Conservation (phyloP, 1,140 invertebrate genomes). For the Zaprionus capensis region DNA sequence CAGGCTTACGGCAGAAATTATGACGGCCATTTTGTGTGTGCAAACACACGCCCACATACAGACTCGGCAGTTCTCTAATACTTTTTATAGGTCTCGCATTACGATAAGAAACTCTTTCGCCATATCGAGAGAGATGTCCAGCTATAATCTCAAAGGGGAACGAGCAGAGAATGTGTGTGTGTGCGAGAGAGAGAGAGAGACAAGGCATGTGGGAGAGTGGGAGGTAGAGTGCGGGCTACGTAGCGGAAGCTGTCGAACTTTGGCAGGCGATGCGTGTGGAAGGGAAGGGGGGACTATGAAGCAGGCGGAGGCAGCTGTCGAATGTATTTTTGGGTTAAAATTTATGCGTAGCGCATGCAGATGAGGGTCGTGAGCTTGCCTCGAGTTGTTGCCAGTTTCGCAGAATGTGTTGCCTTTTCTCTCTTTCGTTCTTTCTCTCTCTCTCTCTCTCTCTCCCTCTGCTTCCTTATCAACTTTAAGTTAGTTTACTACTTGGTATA, state of each 20-base stretch:
- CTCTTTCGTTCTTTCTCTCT: neutral
- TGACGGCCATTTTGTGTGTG: constrained; percentile 45
- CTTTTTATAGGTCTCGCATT: constrained; percentile 49
- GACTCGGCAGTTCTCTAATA: constrained; percentile 38
- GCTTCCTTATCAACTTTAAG: constrained; percentile 30
- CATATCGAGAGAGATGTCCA: constrained; percentile 26
- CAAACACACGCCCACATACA: constrained; percentile 35
- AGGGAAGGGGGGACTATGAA: neutral
- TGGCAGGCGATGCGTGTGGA: neutral
- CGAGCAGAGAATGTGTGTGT: constrained; percentile 5
- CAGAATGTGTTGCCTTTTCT: neutral
- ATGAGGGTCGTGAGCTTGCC: constrained; percentile 43
- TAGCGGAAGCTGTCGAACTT: constrained; percentile 46
- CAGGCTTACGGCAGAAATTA: constrained; percentile 21
- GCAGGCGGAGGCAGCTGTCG: constrained; percentile 54
- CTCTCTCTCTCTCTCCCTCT: neutral
- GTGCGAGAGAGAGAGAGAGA: neutral
- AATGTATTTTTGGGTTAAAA: constrained; percentile 59
- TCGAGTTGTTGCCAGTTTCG: constrained; percentile 22
- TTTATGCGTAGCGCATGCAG: constrained; percentile 62
- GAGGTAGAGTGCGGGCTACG: neutral
- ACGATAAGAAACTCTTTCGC: constrained; percentile 63
- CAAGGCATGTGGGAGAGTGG: neutral
- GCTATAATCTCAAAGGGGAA: constrained; percentile 28
- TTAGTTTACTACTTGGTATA: constrained; percentile 9